Percentiles rank a stretch among this genome's conserved stretches.
Conservation (phyloP, 2,113 vertebrate species). For the Chiloscyllium plagiosum region DNA sequence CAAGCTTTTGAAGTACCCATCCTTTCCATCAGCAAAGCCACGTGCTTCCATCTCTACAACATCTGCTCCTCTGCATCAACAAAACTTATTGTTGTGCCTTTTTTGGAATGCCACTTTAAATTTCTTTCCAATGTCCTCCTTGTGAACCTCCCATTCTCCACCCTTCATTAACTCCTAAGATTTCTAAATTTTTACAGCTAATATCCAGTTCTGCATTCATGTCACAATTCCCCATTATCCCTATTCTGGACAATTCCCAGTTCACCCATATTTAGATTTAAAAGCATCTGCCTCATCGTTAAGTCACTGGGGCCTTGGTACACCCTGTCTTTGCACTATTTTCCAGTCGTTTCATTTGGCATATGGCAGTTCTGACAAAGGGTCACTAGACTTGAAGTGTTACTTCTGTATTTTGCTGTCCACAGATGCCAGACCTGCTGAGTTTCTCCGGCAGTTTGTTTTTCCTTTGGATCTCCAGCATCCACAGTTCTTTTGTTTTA, state of each 20-base stretch:
- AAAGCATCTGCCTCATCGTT: background rate
- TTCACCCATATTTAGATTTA: background rate
- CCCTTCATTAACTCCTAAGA: background rate
- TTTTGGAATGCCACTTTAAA: background rate
- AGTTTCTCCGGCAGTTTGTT: too few species aligned
- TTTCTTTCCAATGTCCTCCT: background rate
- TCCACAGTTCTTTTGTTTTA: too few species aligned
- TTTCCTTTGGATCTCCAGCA: too few species aligned
- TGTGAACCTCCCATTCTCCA: background rate
- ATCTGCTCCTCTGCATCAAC: background rate
- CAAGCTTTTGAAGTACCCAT: background rate
- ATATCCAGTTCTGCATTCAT: background rate
- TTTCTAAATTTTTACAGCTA: background rate
- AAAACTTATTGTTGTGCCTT: background rate
- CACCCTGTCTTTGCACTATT: background rate
- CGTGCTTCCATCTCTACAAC: background rate
- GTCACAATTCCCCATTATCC: background rate
- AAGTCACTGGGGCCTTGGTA: background rate
- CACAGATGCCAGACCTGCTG: too few species aligned
- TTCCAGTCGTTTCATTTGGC: background rate
- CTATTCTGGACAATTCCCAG: background rate
- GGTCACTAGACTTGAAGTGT: too few species aligned
- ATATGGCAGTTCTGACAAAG: too few species aligned
- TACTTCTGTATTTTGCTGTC: too few species aligned
- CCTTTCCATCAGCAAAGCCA: background rate